Percentiles rank a stretch among this genome's conserved stretches.
These are phyloP conservation scores for Amblyornis subalaris DNA, from an alignment of 2,113 vertebrate species.

Conservation along the genomic window DNA sequence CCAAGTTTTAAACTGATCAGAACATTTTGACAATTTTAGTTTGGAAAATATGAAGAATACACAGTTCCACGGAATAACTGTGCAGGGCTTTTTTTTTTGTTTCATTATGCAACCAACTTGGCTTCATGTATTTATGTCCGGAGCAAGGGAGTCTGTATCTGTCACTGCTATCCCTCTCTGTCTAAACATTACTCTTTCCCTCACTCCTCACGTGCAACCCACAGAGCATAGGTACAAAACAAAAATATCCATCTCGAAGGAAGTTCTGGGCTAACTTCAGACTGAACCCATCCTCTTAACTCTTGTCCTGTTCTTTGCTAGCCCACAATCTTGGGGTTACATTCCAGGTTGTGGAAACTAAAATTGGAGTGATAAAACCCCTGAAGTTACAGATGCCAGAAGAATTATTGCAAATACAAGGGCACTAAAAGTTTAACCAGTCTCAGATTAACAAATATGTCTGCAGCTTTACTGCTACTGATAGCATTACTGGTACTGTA, in stretches of 20 bases:
- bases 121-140: neutral
- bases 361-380: neutral
- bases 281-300: neutral
- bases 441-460: neutral
- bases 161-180: neutral
- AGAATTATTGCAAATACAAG: slow-evolving; percentile 16
- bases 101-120: neutral
- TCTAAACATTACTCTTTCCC: neutral
- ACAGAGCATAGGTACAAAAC: neutral
- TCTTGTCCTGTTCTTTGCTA: neutral
- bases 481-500: neutral
- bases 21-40: neutral
- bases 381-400: slow-evolving; percentile 3
- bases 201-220: neutral
- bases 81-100: neutral
- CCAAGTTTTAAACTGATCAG: neutral
- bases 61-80: neutral
- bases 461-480: slow-evolving; percentile 33
- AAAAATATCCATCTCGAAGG: neutral
- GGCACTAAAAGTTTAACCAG: slow-evolving; percentile 25
- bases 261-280: neutral
- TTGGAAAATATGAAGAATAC: slow-evolving; percentile 21
- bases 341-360: neutral
- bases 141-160: neutral
- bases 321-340: neutral